Base-by-base conservation (phyloP, 2,113 vertebrate species). In the Oenanthe oenanthe region DNA sequence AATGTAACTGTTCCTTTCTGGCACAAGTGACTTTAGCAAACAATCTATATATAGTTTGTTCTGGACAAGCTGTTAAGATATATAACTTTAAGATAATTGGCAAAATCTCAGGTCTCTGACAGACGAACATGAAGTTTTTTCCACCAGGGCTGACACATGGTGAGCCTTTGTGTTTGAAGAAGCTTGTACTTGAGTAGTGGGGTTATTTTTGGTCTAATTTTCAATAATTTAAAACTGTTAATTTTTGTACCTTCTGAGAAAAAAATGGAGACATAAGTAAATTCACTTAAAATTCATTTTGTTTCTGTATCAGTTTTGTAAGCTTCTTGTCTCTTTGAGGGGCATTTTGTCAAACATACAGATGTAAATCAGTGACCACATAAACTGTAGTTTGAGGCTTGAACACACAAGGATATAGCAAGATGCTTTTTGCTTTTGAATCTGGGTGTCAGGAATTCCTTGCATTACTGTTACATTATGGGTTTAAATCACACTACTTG, bases 1-100 rank as follows among this genome's bases (percentile, higher is more conserved):
- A 91, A 82, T 28, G 11, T 50, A 60, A 85, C 68, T 90, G 34
- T 82, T 88, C 42, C 78, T 87, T 94, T 85, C 63, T 92, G 78
- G 42, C 74, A 62, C 42, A 74, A 60, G 34, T 66, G 21, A 91
- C 58, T 58, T 66, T 42, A 87, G 45, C 61, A 89, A 89, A 75
- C 50, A 57, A 12, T 73, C 62, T 87, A 85, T 73, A 65, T 76
- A 47, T 29, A 66, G 45, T 77, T 72, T 70, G 47, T 10, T 7
- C 32, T 86, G 92, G 91, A 80, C 36, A 19, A 56, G 48, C 32
- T 77, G 56, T 76, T 87, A 88, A 43, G 34, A 62, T 53, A 22
- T 1, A 4, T 21, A 78, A 42, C 42, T 19, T 63, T 32, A 81
- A 61, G 42, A 24, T 91, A 89, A 71, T 36, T 87, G 91, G 57